Conservation (phyloP, 1,140 invertebrate species). For the Hormaphis cornu region DNA sequence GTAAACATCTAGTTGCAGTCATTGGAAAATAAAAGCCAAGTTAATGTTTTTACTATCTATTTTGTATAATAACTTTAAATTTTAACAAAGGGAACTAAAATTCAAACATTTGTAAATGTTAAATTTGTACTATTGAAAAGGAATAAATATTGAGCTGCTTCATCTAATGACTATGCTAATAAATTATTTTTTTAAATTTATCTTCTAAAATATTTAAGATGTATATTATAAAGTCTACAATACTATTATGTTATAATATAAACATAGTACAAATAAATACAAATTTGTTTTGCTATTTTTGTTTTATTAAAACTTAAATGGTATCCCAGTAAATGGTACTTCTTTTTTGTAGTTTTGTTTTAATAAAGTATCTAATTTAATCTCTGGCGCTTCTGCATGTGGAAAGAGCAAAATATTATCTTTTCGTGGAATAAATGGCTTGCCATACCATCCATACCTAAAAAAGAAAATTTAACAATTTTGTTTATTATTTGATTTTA, state of each 20-base stretch:
- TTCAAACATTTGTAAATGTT: neutral
- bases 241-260: too few relatives aligned
- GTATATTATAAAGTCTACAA: too few relatives aligned
- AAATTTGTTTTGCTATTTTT: too few relatives aligned
- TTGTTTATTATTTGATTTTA: neutral
- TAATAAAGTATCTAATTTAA: slow-evolving; percentile 9
- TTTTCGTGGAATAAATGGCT: slow-evolving; percentile 11
- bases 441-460: slow-evolving; percentile 12
- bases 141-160: too few relatives aligned
- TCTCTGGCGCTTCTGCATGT: neutral
- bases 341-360: slow-evolving; percentile 20
- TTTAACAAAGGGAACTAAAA: neutral
- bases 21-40: neutral
- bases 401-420: slow-evolving; percentile 5
- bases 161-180: too few relatives aligned
- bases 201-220: too few relatives aligned
- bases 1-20: slow-evolving; percentile 4
- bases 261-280: too few relatives aligned
- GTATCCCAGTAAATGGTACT: slow-evolving; percentile 1
- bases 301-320: neutral
- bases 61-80: neutral
- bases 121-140: neutral
- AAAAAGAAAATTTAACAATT: neutral
- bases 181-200: too few relatives aligned
- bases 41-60: neutral